Percentiles rank a stretch among this genome's conserved stretches.
Evolutionary conservation across 2,113 vertebrate species (phyloP).

Genomic region (Apodemus speciosus): DNA sequence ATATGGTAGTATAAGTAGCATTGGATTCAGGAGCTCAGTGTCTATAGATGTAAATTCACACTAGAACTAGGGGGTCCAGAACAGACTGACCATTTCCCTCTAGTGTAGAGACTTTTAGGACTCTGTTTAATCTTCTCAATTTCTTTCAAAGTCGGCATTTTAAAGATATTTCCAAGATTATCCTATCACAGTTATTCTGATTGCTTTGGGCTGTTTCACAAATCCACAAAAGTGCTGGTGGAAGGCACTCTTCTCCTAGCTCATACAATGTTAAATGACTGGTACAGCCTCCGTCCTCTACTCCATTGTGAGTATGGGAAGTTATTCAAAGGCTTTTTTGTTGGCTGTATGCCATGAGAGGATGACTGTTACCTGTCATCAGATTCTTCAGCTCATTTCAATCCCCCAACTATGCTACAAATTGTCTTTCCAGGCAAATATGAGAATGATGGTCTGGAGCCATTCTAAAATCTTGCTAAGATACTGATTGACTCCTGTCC

Average conservation of each 20-base stretch:
- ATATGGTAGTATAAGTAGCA: not conserved
- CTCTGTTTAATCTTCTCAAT: not conserved
- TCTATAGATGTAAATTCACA: not conserved
- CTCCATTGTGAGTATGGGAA: not conserved
- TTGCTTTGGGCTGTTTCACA: not conserved
- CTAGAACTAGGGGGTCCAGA: not conserved
- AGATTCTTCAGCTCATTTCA: not conserved
- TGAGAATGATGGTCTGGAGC: not conserved
- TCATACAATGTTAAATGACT: not conserved
- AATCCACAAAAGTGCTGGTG: not conserved
- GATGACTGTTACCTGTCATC: conserved; percentile 12
- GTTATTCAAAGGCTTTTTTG: not conserved
- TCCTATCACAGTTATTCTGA: not conserved
- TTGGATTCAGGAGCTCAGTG: not conserved
- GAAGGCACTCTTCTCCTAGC: not conserved
- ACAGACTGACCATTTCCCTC: not conserved
- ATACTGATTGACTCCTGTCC: not conserved
- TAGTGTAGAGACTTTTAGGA: not conserved
- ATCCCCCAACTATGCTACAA: not conserved
- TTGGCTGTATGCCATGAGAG: not conserved
- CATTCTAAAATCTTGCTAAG: not conserved
- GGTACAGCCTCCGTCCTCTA: not conserved
- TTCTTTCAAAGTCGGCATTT: not conserved
- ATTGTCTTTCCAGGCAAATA: not conserved
- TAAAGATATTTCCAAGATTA: not conserved